Percentiles rank a stretch among this genome's conserved stretches.
Conservation (phyloP, 1,140 invertebrate genomes). For the Drosophila trapezifrons region DNA sequence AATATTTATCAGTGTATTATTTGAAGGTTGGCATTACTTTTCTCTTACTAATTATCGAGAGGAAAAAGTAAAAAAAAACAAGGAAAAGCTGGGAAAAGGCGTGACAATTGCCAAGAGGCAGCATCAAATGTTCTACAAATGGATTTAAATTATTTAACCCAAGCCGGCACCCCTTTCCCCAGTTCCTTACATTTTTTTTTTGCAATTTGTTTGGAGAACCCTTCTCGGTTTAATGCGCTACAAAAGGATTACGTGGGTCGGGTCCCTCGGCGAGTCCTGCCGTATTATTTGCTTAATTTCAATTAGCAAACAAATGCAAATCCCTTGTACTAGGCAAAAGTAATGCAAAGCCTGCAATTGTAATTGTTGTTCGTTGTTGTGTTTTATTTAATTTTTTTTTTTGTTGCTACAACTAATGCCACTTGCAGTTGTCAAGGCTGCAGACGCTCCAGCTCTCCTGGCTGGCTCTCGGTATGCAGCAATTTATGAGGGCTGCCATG, state of each 20-base stretch:
- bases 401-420: constrained; percentile 72
- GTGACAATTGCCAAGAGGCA: constrained; percentile 67
- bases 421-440: constrained; percentile 80
- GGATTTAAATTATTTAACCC: constrained; percentile 77
- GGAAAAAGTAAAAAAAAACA: constrained; percentile 31
- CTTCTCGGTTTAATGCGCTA: constrained; percentile 72
- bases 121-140: constrained; percentile 76
- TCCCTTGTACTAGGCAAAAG: constrained; percentile 73
- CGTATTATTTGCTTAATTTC: constrained; percentile 79
- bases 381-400: constrained; percentile 36
- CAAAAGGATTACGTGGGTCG: constrained; percentile 84
- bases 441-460: constrained; percentile 44
- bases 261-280: constrained; percentile 23
- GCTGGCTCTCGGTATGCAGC: constrained; percentile 23
- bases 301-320: constrained; percentile 83
- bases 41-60: constrained; percentile 73
- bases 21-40: constrained; percentile 13
- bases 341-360: constrained; percentile 55
- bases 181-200: constrained; percentile 27
- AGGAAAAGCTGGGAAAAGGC: constrained; percentile 10
- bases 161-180: constrained; percentile 29
- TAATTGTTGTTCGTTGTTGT: constrained; percentile 41
- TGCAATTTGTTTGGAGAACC: constrained; percentile 13
- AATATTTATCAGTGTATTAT: background rate
- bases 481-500: constrained; percentile 47